These are phyloP conservation scores for Coelopa frigida DNA, from an alignment of 1,140 invertebrate genomes.

Conservation along the genomic window DNA sequence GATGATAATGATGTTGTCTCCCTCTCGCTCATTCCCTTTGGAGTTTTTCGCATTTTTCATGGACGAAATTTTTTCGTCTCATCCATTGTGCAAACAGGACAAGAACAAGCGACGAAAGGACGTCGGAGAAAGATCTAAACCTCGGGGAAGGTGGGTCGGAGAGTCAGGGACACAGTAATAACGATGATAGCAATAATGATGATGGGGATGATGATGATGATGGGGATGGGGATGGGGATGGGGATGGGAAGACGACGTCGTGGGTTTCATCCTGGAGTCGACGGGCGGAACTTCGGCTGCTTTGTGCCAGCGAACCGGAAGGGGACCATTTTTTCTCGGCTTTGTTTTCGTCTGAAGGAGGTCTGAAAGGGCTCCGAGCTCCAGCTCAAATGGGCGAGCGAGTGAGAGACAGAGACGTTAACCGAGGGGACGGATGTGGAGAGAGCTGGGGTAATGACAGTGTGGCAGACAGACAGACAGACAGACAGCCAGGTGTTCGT, in stretches of 20 bases:
- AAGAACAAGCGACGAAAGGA: constrained; percentile 25
- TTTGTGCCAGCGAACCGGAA: constrained; percentile 7
- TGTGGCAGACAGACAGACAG: constrained; percentile 17
- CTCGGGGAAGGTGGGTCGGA: not conserved
- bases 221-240: constrained; percentile 18
- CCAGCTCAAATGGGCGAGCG: no score
- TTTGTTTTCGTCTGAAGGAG: constrained; percentile 11
- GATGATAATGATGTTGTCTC: constrained; percentile 18
- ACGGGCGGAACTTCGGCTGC: constrained; percentile 1
- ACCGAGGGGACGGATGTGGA: no score
- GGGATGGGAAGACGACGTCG: constrained; percentile 19
- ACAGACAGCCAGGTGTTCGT: no score
- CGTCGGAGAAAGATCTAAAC: constrained; percentile 9
- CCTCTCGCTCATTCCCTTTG: not conserved
- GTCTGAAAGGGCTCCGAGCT: no score
- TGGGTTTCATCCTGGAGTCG: constrained; percentile 3
- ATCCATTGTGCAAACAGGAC: no score
- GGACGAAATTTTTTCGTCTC: no score
- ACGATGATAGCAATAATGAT: not conserved
- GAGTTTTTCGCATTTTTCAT: not conserved
- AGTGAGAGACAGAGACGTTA: no score
- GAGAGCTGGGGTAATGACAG: no score
- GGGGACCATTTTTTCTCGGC: not conserved
- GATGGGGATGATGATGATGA: constrained; percentile 10
- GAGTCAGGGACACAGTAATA: not conserved